Percentiles rank a stretch among this genome's conserved stretches.
Conservation (phyloP, 1,140 invertebrate genomes). For the Limonius californicus region DNA sequence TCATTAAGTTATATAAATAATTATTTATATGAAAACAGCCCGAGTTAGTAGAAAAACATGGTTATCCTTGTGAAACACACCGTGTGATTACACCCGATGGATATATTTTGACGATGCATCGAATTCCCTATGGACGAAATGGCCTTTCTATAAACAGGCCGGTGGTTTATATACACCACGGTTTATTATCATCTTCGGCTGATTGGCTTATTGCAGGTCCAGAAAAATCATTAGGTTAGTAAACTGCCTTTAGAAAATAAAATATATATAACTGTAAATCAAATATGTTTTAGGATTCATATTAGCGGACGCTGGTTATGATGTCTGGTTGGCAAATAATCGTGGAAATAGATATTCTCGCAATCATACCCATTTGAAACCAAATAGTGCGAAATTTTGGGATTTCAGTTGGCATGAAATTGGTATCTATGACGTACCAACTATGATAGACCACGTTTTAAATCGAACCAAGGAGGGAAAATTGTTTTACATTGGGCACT, state of each 20-base stretch:
- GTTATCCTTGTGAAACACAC: conserved; percentile 64
- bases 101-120: conserved; percentile 66
- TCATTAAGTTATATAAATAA: too few relatives aligned
- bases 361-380: too few relatives aligned
- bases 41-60: conserved; percentile 52
- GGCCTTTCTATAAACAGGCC: conserved; percentile 10
- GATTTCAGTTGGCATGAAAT: too few relatives aligned
- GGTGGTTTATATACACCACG: conserved; percentile 63
- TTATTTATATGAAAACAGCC: too few relatives aligned
- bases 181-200: conserved; percentile 61
- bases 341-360: conserved; percentile 64
- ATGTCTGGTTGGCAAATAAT: conserved; percentile 64
- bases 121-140: conserved; percentile 52
- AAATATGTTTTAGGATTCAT: not conserved
- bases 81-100: conserved; percentile 64
- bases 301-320: not conserved
- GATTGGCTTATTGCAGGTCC: conserved; percentile 64
- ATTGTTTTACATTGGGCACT: too few relatives aligned
- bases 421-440: too few relatives aligned
- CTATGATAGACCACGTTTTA: too few relatives aligned
- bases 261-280: too few relatives aligned
- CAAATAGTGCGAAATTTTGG: too few relatives aligned
- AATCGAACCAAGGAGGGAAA: too few relatives aligned
- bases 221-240: conserved; percentile 56
- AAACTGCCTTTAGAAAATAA: too few relatives aligned